A percentile compares a stretch with the other conserved stretches of the same genome.
These are phyloP conservation scores for Rattus rattus DNA, from an alignment of 2,113 vertebrate genomes.

Conservation along the genomic window DNA sequence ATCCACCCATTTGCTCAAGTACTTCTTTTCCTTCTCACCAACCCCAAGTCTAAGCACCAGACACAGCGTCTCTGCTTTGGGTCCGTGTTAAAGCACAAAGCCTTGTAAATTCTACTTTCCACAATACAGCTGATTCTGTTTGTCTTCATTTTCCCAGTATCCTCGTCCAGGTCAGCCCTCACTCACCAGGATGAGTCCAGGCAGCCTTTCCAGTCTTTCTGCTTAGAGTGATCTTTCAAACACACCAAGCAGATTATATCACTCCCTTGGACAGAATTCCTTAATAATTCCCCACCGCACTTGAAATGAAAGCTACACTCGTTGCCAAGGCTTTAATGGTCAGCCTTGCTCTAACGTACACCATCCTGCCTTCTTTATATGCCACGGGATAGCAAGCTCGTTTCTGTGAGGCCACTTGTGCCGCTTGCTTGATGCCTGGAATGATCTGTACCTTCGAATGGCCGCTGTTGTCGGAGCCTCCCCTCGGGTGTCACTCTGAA, in stretches of 20 bases:
- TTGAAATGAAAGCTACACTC: conserved; percentile 22
- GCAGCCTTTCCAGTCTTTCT: neutral
- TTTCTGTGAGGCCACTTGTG: conserved; percentile 14
- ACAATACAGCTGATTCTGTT: neutral
- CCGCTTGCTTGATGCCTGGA: neutral
- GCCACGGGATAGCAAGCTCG: neutral
- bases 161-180: neutral
- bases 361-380: neutral
- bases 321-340: neutral
- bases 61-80: neutral
- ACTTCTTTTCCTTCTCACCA: neutral
- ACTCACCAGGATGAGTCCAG: neutral
- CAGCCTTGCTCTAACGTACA: neutral
- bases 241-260: neutral
- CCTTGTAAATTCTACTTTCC: neutral
- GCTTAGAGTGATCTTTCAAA: conserved; percentile 33
- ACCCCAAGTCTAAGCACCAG: neutral
- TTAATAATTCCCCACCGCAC: neutral
- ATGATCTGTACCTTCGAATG: neutral
- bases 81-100: neutral
- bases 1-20: neutral
- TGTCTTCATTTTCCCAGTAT: neutral
- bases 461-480: neutral
- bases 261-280: conserved; percentile 33
- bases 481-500: neutral